These are phyloP conservation scores for Melanocharis versteri DNA, from an alignment of 2,113 vertebrate genomes.

Conservation along the genomic window DNA sequence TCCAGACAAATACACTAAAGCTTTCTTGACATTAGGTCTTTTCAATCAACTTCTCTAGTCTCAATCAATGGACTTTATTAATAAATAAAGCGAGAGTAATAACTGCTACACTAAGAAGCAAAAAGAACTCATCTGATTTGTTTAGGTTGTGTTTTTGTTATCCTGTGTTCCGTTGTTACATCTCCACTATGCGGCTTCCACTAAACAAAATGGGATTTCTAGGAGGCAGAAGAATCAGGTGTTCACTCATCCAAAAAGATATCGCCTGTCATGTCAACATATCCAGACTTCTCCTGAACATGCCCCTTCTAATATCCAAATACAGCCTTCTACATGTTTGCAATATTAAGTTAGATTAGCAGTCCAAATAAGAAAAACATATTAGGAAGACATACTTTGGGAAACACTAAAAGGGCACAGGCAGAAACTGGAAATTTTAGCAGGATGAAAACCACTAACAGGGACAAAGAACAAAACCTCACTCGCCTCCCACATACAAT, in stretches of 20 bases:
- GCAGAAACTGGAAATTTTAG: background rate
- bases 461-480: background rate
- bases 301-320: background rate
- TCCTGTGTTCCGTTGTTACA: background rate
- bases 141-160: background rate
- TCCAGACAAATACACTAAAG: background rate
- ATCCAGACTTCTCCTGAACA: background rate
- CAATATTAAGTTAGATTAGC: background rate
- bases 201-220: background rate
- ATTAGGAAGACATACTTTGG: background rate
- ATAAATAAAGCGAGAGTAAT: background rate
- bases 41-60: background rate
- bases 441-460: background rate
- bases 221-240: background rate
- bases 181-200: background rate
- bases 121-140: background rate
- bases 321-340: background rate
- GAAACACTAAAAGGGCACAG: background rate
- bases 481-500: background rate
- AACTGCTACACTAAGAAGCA: background rate
- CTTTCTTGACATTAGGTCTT: background rate
- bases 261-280: background rate
- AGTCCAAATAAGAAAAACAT: background rate
- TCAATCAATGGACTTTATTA: background rate
- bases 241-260: background rate